Percentiles rank a stretch among this genome's conserved stretches.
phyloP scores from a whole-genome alignment of 1,140 invertebrate species.

The Portunus trituberculatus region DNA sequence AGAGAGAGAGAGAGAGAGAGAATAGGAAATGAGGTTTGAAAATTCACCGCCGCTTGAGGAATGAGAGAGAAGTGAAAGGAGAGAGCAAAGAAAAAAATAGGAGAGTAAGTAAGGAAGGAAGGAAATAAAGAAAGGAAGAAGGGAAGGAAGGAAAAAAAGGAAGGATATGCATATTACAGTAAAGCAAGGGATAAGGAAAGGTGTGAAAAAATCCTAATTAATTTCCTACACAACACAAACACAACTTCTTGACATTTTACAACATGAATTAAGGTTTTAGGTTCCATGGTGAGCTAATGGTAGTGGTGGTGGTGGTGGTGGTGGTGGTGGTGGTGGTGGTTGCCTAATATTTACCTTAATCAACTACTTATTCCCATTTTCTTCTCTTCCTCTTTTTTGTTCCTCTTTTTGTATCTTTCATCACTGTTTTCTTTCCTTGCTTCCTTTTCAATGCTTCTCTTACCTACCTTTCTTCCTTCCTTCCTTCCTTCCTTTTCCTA shows the following conservation, averaged over 20 bases:
- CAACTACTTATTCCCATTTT: neutral
- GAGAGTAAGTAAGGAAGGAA: neutral
- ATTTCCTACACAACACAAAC: neutral
- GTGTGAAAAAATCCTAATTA: neutral
- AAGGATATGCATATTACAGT: neutral
- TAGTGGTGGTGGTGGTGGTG: neutral
- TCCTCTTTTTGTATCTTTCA: neutral
- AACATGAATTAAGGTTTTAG: neutral
- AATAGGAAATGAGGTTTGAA: too few relatives aligned
- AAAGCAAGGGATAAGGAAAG: too few relatives aligned
- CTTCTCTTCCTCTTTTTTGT: neutral
- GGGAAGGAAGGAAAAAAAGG: neutral
- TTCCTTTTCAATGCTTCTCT: neutral
- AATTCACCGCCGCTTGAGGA: too few relatives aligned
- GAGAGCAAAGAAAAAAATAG: neutral
- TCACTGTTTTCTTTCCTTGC: neutral
- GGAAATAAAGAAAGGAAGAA: neutral
- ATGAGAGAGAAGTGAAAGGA: neutral
- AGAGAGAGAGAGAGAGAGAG: too few relatives aligned
- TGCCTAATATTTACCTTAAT: neutral
- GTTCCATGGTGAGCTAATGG: neutral
- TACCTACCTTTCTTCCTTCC: neutral
- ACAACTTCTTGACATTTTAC: neutral
- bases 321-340: constrained; percentile 17
- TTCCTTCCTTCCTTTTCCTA: neutral